Percentiles rank a stretch among this genome's conserved stretches.
Conservation (phyloP, 2,888 invertebrate species). For the Tupiocoris notatus region DNA sequence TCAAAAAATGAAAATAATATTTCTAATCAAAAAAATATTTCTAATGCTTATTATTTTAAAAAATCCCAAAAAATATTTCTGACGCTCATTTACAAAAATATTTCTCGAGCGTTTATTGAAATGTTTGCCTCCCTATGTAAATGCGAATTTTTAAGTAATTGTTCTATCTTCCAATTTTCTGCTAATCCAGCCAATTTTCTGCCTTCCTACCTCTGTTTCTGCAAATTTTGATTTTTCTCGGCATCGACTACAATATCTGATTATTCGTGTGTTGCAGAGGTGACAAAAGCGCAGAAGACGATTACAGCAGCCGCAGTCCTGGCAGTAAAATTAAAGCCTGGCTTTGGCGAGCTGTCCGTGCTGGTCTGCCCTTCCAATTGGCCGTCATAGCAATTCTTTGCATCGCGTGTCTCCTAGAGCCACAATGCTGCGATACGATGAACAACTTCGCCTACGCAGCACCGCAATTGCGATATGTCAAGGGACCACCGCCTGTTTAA, state of each 20-base stretch:
- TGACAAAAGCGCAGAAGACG: constrained; percentile 4
- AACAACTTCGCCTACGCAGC: constrained; percentile 74
- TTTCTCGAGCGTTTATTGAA: too few relatives aligned
- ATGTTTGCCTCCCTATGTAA: too few relatives aligned
- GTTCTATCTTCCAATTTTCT: too few relatives aligned
- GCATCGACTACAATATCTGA: not conserved
- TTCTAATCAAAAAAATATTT: too few relatives aligned
- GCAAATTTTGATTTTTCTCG: too few relatives aligned
- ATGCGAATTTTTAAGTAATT: too few relatives aligned
- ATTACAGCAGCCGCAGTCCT: not conserved
- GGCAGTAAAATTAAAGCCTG: constrained; percentile 43
- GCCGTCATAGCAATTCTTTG: constrained; percentile 71
- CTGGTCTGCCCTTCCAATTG: constrained; percentile 75
- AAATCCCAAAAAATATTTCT: too few relatives aligned
- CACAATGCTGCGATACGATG: constrained; percentile 74
- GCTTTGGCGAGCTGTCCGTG: constrained; percentile 67
- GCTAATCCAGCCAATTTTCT: too few relatives aligned
- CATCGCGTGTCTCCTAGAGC: constrained; percentile 71
- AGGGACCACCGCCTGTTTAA: constrained; percentile 78
- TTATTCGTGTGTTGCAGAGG: not conserved
- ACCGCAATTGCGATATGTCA: constrained; percentile 79
- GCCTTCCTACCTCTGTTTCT: too few relatives aligned
- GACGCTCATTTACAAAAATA: too few relatives aligned
- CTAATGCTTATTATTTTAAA: too few relatives aligned
- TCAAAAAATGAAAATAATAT: too few relatives aligned